Base-by-base conservation (phyloP, 2,113 vertebrate genomes). In the Bambusicola thoracicus region DNA sequence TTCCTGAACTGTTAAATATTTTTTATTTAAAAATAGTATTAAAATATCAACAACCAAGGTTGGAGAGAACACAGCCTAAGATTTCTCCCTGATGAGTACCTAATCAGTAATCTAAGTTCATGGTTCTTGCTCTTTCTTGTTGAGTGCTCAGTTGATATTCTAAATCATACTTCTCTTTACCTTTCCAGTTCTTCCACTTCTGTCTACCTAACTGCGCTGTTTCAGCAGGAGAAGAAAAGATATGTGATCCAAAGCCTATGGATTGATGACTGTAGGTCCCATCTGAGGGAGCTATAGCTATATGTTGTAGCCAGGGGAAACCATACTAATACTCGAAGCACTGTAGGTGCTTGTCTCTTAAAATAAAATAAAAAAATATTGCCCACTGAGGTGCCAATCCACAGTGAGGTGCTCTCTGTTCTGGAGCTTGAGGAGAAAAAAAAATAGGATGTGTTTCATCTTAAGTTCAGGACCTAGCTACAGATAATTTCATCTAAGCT, bases 341-440 rank as follows among this genome's bases (percentile, higher is more conserved):
- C 22, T 59, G 12, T 22, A 43, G 30, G 27, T 69, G 27, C 30
- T 59, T 24, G 18, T 34, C 36, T 69, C 19, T 40, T 30, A 18
- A 74, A 69, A 69, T n/a, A 66, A 22, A 63, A 24, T 14, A 40
- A 59, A 79, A 79, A 76, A 19, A 2, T 6, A 11, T 73, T 85
- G 14, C 1, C 14, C 18, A 22, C 36, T 0, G 2, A 7, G 24
- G 10, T 6, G 2, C 55, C 3, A 2, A 20, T 40, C 24, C 3
- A 53, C 18, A 63, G 32, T 63, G 58, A 8, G 77, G 6, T 7
- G 3, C 8, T 75, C 38, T 70, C 41, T 19, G 34, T 36, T 38
- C 25, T 51, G 34, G 16, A 67, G n/a, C 9, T 27, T 1, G 2
- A 74, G 38, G 5, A 56, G n/a, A 29, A 58, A 29, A 68, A 78